Evolutionary conservation across 1,140 invertebrate genomes (phyloP).

Genomic region (Drosophila ironensis): DNA sequence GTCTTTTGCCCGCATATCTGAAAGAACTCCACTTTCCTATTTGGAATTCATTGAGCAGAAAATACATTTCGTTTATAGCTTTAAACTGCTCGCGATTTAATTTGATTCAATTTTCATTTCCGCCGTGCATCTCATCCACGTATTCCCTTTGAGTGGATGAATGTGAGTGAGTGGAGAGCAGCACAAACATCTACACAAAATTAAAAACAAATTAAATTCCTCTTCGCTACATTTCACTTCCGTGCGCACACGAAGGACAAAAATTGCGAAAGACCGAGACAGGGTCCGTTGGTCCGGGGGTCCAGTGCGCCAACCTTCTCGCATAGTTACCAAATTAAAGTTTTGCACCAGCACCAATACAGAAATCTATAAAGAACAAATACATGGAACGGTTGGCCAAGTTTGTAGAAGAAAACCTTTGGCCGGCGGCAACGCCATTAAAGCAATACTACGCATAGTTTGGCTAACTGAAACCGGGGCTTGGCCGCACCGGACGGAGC

Average conservation of each 20-base stretch:
- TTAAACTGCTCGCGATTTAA: constrained; percentile 51
- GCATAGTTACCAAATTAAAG: constrained; percentile 72
- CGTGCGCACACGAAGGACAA: constrained; percentile 33
- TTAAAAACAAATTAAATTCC: constrained; percentile 79
- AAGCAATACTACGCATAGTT: constrained; percentile 72
- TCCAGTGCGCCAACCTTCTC: constrained; percentile 8
- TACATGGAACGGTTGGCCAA: constrained; percentile 31
- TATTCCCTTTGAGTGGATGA: not conserved
- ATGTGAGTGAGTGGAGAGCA: constrained; percentile 16
- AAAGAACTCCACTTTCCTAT: not conserved
- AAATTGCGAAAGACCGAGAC: constrained; percentile 16
- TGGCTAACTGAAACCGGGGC: constrained; percentile 34
- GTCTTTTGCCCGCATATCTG: not conserved
- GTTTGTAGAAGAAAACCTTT: constrained; percentile 13
- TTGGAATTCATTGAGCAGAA: constrained; percentile 9
- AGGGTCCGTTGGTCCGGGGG: not conserved
- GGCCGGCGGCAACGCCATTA: constrained; percentile 54
- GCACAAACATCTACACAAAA: constrained; percentile 51
- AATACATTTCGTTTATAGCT: constrained; percentile 15
- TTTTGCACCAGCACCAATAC: constrained; percentile 26
- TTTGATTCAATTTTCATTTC: constrained; percentile 48
- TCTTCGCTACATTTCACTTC: constrained; percentile 48
- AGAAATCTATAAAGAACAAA: constrained; percentile 32
- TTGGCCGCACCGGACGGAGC: not conserved
- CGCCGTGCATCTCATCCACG: not conserved